Evolutionary conservation across 2,797 vertebrate species (phyloP), one percentile per base, ranked within the genome.

Genomic region (Cyprinodon diabolis): DNA sequence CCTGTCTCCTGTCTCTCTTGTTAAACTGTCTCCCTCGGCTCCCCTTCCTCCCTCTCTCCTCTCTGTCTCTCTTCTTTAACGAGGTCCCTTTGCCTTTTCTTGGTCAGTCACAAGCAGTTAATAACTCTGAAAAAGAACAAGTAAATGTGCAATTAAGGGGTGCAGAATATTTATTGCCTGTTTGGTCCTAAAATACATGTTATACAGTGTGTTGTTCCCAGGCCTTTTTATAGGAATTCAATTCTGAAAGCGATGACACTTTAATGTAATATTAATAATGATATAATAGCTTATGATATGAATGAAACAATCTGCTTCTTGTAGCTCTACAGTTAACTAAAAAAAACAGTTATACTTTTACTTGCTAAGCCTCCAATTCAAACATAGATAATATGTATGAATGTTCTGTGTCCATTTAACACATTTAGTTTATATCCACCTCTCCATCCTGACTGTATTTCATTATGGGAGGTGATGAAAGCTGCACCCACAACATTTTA

Each of bases 41-140:
- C 80, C 72, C 54, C 45, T 73, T 57, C 62, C 74, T 79, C 78
- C 60, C 76, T 72, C 72, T 65, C 63, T 68, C 76, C 66, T 63
- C 71, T 56, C 60, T 1, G 8, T 72, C 65, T 66, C 68, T 54
- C 54, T 30, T 62, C 66, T 90, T 90, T 89, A 88, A 91, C 63
- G 83, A 92, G 89, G 73, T 84, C 84, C 90, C 69, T 85, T 79
- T 80, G 87, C 79, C 60, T 85, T 77, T 71, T 68, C 88, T 71
- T 73, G 70, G 84, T 86, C 90, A 84, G 76, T 85, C 83, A 86
- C 83, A 78, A 90, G 88, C 86, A 88, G 56, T 85, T 90, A 84
- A 90, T 90, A 79, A 86, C 81, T 74, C 78, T 71, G 40, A 71
- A 80, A 83, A 86, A 86, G 82, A 88, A 87, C 84, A 87, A 25